A percentile compares a stretch with the other conserved stretches of the same genome.
These are phyloP conservation scores for Rhopalosiphum padi DNA, from an alignment of 1,140 invertebrate species.

Conservation along the genomic window DNA sequence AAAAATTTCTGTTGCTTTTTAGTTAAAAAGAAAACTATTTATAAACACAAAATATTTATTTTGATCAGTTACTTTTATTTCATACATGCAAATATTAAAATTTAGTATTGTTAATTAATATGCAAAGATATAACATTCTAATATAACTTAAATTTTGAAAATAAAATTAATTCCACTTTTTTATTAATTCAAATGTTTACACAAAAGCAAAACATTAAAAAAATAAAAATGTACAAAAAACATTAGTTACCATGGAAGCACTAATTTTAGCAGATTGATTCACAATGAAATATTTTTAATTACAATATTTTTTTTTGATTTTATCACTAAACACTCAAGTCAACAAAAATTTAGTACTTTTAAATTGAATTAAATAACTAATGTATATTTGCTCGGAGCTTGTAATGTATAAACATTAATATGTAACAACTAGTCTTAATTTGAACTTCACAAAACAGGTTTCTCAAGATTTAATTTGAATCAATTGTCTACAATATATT, in stretches of 20 bases:
- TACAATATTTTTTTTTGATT: not conserved
- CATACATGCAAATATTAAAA: not conserved
- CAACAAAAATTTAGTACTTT: not conserved
- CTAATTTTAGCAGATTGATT: not conserved
- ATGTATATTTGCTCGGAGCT: not conserved
- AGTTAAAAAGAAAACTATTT: not conserved
- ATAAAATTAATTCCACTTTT: not conserved
- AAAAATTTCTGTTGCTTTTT: not conserved
- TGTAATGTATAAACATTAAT: not conserved
- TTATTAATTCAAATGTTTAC: not conserved
- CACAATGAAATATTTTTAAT: not conserved
- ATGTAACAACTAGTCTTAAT: not conserved
- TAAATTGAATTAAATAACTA: not conserved
- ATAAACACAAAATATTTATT: not conserved
- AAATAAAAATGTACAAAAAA: no score
- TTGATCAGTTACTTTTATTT: not conserved
- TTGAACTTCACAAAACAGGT: constrained; percentile 33
- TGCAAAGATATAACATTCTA: not conserved
- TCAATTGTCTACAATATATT: no score
- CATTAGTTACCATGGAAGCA: not conserved
- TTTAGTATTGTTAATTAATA: not conserved
- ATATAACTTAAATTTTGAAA: not conserved
- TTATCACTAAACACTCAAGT: not conserved
- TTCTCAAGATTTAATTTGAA: not conserved
- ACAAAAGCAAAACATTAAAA: no score